Evolutionary conservation across 2,888 invertebrate genomes (phyloP).

Genomic region (Xiphydria camelus): DNA sequence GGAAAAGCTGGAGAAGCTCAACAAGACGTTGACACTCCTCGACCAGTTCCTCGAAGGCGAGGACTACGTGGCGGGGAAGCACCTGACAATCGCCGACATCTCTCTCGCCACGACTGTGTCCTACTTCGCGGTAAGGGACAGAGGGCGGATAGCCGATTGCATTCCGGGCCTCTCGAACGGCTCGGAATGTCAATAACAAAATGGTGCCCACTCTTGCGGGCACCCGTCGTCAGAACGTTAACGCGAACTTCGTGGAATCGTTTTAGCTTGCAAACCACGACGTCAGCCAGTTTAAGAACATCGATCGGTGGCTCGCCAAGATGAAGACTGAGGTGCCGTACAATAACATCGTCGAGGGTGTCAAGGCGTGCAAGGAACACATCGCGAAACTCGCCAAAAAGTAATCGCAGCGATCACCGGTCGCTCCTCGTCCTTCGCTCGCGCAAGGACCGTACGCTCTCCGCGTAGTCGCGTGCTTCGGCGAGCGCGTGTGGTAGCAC

Average conservation of each 20-base stretch:
- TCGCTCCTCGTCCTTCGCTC: too few relatives aligned
- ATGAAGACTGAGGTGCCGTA: constrained; percentile 65
- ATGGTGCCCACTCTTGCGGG: not conserved
- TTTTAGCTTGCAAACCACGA: constrained; percentile 63
- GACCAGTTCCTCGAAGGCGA: constrained; percentile 74
- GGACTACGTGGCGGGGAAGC: constrained; percentile 72
- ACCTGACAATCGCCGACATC: constrained; percentile 78
- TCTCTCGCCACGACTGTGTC: constrained; percentile 70
- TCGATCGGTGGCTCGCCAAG: constrained; percentile 66
- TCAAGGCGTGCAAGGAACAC: constrained; percentile 39
- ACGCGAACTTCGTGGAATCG: too few relatives aligned
- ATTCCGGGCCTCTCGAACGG: too few relatives aligned
- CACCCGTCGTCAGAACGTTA: too few relatives aligned
- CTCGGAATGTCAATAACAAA: too few relatives aligned
- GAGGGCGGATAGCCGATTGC: too few relatives aligned
- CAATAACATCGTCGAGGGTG: constrained; percentile 56
- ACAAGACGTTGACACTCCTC: constrained; percentile 69
- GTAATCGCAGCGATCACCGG: too few relatives aligned
- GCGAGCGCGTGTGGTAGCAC: too few relatives aligned
- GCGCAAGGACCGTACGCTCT: too few relatives aligned
- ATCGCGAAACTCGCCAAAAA: constrained; percentile 35
- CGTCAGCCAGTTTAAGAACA: constrained; percentile 70
- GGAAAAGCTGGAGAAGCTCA: constrained; percentile 69
- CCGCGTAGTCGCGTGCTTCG: too few relatives aligned
- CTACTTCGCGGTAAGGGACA: constrained; percentile 66